phyloP scores from a whole-genome alignment of 2,888 invertebrate genomes.

The Drosophila quinaria region DNA sequence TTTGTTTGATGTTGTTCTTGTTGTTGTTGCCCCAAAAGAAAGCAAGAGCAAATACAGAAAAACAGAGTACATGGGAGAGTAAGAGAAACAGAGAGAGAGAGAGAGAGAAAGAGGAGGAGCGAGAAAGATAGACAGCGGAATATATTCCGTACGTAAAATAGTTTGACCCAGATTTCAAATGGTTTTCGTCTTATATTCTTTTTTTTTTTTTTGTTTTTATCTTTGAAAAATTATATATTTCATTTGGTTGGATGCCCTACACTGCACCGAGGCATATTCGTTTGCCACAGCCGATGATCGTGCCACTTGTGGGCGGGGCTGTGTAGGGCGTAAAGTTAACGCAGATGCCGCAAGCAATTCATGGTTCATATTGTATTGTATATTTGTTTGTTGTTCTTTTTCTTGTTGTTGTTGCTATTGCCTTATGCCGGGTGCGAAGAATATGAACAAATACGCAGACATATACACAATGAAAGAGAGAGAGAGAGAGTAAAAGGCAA shows the following conservation, averaged over 20 bases:
- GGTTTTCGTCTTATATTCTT: conserved; percentile 58
- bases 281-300: conserved; percentile 13
- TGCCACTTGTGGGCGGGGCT: conserved; percentile 23
- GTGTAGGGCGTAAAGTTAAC: conserved; percentile 38
- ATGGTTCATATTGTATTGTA: neutral
- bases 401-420: conserved; percentile 26
- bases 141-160: conserved; percentile 66
- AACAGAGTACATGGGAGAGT: neutral
- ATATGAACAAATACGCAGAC: conserved; percentile 43
- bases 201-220: conserved; percentile 46
- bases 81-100: neutral
- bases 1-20: neutral
- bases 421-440: conserved; percentile 52
- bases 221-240: conserved; percentile 43
- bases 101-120: neutral
- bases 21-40: conserved; percentile 20
- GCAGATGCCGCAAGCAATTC: conserved; percentile 9
- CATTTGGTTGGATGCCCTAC: conserved; percentile 31
- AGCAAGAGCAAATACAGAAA: conserved; percentile 21
- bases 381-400: conserved; percentile 22
- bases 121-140: conserved; percentile 26
- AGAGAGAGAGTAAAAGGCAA: conserved; percentile 25
- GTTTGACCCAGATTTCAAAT: conserved; percentile 77
- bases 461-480: neutral
- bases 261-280: conserved; percentile 24